phyloP scores from a whole-genome alignment of 2,888 invertebrate genomes.

The Mythimna vitellina region DNA sequence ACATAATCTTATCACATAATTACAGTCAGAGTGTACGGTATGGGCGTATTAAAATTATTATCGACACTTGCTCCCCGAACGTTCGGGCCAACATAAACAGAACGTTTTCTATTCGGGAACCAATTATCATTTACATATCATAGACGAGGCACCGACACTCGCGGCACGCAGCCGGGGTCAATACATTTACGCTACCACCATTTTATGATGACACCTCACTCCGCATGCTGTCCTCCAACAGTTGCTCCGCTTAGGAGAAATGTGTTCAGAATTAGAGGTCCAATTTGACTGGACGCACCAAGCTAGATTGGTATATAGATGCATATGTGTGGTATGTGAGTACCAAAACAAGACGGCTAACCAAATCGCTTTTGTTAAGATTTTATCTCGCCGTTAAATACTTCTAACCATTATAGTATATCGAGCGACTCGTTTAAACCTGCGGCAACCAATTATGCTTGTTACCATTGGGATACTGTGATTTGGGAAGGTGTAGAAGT shows the following conservation, averaged over 20 bases:
- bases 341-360: slow-evolving; percentile 89
- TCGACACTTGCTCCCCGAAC: slow-evolving; percentile 81
- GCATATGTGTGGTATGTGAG: slow-evolving; percentile 86
- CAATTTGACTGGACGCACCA: slow-evolving; percentile 71
- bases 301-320: slow-evolving; percentile 84
- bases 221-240: slow-evolving; percentile 68
- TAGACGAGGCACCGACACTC: slow-evolving; percentile 87
- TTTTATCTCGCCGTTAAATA: slow-evolving; percentile 90
- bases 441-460: slow-evolving; percentile 84
- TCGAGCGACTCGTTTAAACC: slow-evolving; percentile 84
- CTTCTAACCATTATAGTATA: slow-evolving; percentile 89
- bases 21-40: slow-evolving; percentile 76
- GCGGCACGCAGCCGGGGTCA: slow-evolving; percentile 88
- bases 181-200: slow-evolving; percentile 86
- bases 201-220: slow-evolving; percentile 72
- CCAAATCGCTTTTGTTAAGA: slow-evolving; percentile 90
- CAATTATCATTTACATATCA: slow-evolving; percentile 90
- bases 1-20: slow-evolving; percentile 81
- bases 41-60: slow-evolving; percentile 82
- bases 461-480: slow-evolving; percentile 81
- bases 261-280: slow-evolving; percentile 72
- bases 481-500: slow-evolving; percentile 71
- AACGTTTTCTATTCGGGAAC: slow-evolving; percentile 88
- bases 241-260: slow-evolving; percentile 60
- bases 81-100: slow-evolving; percentile 84